A percentile compares a stretch with the other conserved stretches of the same genome.
phyloP scores from a whole-genome alignment of 2,113 vertebrate species.

The Podarcis muralis region DNA sequence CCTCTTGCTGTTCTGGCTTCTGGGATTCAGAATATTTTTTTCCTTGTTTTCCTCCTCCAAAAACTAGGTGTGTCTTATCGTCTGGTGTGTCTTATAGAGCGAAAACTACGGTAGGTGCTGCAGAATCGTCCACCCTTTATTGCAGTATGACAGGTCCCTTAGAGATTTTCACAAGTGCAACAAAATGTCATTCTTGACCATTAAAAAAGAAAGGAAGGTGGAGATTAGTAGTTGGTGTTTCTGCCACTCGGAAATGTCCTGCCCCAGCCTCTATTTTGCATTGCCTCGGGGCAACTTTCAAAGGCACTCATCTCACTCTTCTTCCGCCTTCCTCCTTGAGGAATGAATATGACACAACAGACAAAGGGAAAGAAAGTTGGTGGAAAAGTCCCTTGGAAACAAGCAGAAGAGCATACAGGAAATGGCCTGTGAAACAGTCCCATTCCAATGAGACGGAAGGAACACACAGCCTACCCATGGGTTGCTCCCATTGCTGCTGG shows the following conservation, averaged over 20 bases:
- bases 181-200: neutral
- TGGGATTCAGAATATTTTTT: too few relatives aligned
- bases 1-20: too few relatives aligned
- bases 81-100: too few relatives aligned
- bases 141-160: neutral
- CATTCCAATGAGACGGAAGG: neutral
- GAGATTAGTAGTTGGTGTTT: neutral
- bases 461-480: neutral
- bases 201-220: neutral
- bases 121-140: too few relatives aligned
- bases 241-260: neutral
- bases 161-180: neutral
- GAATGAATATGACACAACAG: neutral
- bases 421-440: neutral
- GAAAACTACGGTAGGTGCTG: too few relatives aligned
- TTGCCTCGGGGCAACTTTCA: neutral
- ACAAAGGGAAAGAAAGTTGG: neutral
- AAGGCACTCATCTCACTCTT: neutral
- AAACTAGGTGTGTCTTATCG: too few relatives aligned
- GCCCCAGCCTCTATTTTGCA: neutral
- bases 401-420: neutral
- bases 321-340: neutral
- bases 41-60: too few relatives aligned
- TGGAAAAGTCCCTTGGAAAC: neutral
- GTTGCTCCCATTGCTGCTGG: neutral